These are phyloP conservation scores for Hemiscyllium ocellatum DNA, from an alignment of 2,113 vertebrate genomes.

Conservation along the genomic window DNA sequence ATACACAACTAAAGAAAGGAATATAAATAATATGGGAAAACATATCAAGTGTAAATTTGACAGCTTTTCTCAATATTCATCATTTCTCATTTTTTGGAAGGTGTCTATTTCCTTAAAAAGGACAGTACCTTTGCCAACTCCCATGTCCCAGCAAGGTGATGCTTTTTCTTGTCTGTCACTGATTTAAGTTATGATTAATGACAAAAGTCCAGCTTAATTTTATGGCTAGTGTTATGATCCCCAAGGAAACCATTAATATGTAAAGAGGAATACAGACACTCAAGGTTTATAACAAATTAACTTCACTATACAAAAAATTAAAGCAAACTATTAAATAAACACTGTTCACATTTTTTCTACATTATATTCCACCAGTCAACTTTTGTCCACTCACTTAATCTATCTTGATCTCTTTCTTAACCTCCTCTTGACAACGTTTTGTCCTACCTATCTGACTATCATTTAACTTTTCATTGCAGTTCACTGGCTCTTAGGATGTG, in stretches of 20 bases:
- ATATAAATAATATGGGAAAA: neutral
- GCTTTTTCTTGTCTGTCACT: neutral
- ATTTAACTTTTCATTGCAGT: neutral
- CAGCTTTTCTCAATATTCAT: neutral
- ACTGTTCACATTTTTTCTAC: no score
- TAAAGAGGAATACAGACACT: neutral
- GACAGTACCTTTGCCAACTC: neutral
- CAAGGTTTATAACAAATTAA: neutral
- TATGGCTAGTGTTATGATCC: neutral
- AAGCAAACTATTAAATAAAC: neutral
- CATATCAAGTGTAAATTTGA: neutral
- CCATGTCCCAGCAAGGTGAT: neutral
- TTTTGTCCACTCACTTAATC: no score
- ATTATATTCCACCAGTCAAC: no score
- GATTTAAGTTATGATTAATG: neutral
- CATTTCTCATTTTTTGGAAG: neutral
- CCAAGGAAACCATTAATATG: neutral
- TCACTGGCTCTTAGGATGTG: neutral
- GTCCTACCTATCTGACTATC: neutral
- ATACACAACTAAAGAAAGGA: neutral
- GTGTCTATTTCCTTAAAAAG: neutral
- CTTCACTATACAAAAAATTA: neutral
- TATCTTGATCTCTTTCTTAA: no score
- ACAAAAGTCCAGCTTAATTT: neutral
- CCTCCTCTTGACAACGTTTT: no score